Evolutionary conservation across 1,140 invertebrate species (phyloP), one percentile per base, ranked within the genome.

Genomic region (Cotesia chilonis): DNA sequence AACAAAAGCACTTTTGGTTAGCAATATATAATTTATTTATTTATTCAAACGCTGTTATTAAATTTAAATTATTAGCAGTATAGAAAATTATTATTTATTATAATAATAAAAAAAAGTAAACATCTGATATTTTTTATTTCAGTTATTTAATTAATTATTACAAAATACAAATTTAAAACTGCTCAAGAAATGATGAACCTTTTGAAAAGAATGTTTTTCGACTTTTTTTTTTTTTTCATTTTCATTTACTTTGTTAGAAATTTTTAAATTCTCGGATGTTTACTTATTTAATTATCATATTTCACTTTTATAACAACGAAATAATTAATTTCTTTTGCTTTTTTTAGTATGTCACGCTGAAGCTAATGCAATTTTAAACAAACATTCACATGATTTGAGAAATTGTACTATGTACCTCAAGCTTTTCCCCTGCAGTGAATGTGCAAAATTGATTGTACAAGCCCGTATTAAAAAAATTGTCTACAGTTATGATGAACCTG

Each of bases 371-470:
- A 95, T 99, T 72, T 77, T 98, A 1, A 99, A 99, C 82, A 96
- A 94, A 83, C 98, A 96, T 82, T 88, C 89, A 2, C 86, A 89
- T 0, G 90, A 94, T 87, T 84, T 97, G 0, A 91, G 91, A 77
- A 89, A 91, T 74, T 97, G 95, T 79, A 91, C 89, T 0, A 91
- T 99, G 1, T 99, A 97, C 84, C 94, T 96, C 0, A 92, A 90
- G 0, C 83, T 96, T 5, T 98, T 98, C 85, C 97, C 97, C 0
- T 98, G 97, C 81, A 98, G 98, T 82, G 96, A 98, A 85, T 99
- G 97, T 89, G 94, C 97, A 0, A 98, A 99, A 88, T 86, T 97
- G 3, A 96, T 99, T n/a, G 97, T 98, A 80, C 97, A 98, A 82
- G 92, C 95, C n/a, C 94, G 95, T 3, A 96, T 98, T 10, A 92